Evolutionary conservation across 1,140 invertebrate genomes (phyloP).

Genomic region (Melitaea cinxia): DNA sequence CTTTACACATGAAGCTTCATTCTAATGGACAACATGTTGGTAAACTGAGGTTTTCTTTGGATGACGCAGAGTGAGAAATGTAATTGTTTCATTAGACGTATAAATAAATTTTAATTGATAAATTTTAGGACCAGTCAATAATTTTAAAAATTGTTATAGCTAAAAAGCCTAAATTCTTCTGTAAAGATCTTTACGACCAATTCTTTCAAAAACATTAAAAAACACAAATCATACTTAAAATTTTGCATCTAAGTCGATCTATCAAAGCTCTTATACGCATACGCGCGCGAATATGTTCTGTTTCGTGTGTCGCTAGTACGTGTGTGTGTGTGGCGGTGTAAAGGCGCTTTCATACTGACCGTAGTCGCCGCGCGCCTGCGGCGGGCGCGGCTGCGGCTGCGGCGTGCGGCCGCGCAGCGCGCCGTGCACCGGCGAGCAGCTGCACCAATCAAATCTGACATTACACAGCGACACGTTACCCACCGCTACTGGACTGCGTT

Average conservation of each 20-base stretch:
- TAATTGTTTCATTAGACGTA: too few species aligned
- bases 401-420: slow-evolving; percentile 85
- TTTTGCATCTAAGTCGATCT: slow-evolving; percentile 28
- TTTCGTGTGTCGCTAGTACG: slow-evolving; percentile 29
- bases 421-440: slow-evolving; percentile 85
- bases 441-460: slow-evolving; percentile 79
- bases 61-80: too few species aligned
- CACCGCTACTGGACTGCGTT: slow-evolving; percentile 11
- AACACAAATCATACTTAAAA: too few species aligned
- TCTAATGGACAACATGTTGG: too few species aligned
- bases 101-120: too few species aligned
- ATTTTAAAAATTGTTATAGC: too few species aligned
- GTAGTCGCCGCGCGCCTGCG: slow-evolving; percentile 92
- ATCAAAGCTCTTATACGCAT: slow-evolving; percentile 3
- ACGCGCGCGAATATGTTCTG: slow-evolving; percentile 18
- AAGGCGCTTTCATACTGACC: slow-evolving; percentile 85
- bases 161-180: too few species aligned
- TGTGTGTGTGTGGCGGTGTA: slow-evolving; percentile 32
- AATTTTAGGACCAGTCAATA: too few species aligned
- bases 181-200: too few species aligned
- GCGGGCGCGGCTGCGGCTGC: slow-evolving; percentile 87
- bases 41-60: too few species aligned
- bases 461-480: slow-evolving; percentile 67
- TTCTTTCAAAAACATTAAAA: too few species aligned
- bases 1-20: too few species aligned